Conservation (phyloP, 1,140 invertebrate species). For the Drosophila mojavensis region DNA sequence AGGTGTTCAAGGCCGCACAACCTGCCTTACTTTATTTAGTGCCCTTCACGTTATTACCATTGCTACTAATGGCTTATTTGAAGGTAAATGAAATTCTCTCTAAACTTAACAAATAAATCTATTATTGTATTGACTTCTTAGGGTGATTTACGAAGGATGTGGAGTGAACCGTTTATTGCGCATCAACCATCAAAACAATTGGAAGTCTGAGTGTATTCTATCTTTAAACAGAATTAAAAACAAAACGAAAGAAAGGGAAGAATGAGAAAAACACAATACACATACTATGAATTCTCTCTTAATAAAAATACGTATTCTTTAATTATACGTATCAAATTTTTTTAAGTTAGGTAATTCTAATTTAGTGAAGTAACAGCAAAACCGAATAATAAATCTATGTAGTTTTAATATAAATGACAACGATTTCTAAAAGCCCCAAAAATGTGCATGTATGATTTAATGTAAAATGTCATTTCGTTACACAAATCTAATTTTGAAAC, state of each 20-base stretch:
- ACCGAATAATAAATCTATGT: conserved; percentile 67
- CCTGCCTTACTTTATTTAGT: conserved; percentile 98
- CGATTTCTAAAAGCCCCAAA: conserved; percentile 40
- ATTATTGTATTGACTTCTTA: conserved; percentile 76
- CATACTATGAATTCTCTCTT: conserved; percentile 63
- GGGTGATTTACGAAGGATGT: conserved; percentile 98
- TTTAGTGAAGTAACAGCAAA: conserved; percentile 71
- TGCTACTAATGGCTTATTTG: conserved; percentile 98
- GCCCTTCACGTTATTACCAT: conserved; percentile 97
- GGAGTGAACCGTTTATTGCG: conserved; percentile 97
- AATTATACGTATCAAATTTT: conserved; percentile 66
- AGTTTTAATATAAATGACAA: conserved; percentile 58
- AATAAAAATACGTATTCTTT: conserved; percentile 69
- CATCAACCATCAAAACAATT: conserved; percentile 86
- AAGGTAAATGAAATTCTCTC: conserved; percentile 88
- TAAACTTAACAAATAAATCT: background rate
- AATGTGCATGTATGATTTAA: conserved; percentile 38
- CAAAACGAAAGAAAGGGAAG: conserved; percentile 29
- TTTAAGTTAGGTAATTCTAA: conserved; percentile 70
- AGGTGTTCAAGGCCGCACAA: conserved; percentile 98
- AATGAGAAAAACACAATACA: conserved; percentile 32
- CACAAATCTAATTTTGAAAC: conserved; percentile 22
- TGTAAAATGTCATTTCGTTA: conserved; percentile 30
- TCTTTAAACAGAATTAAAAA: conserved; percentile 52
- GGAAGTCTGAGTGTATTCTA: conserved; percentile 84